Conservation (phyloP, 92 coral and sea anemone genomes). For the Umimayanthus kanabou region DNA sequence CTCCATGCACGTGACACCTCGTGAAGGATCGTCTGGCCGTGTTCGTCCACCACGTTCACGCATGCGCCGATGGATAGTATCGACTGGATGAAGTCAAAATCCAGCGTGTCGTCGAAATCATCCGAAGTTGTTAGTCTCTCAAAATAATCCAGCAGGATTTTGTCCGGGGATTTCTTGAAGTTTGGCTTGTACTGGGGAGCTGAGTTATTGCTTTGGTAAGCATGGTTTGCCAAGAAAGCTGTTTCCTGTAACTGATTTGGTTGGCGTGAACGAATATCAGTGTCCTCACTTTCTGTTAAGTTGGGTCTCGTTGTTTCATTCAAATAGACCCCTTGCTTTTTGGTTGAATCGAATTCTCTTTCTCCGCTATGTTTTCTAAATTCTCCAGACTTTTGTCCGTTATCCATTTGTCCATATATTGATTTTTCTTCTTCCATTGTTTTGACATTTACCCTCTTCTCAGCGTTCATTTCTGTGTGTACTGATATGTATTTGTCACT, state of each 20-base stretch:
- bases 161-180: not conserved
- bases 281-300: not conserved
- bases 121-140: constrained; percentile 24
- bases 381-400: not conserved
- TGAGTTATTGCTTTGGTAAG: not conserved
- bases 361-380: not conserved
- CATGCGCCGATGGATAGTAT: constrained; percentile 13
- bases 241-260: not conserved
- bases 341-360: not conserved
- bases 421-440: not conserved
- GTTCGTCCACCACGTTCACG: constrained; percentile 15
- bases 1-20: constrained; percentile 31
- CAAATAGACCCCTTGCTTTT: not conserved
- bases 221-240: not conserved
- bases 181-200: not conserved
- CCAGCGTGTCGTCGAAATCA: constrained; percentile 34
- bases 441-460: not conserved
- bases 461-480: not conserved
- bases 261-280: not conserved
- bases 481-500: not conserved
- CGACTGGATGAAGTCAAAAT: constrained; percentile 31
- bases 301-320: not conserved
- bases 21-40: constrained; percentile 31
- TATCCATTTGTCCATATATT: not conserved
- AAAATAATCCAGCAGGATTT: constrained; percentile 20